Conservation (phyloP, 1,140 invertebrate species). For the Alviniconcha marisindica region DNA sequence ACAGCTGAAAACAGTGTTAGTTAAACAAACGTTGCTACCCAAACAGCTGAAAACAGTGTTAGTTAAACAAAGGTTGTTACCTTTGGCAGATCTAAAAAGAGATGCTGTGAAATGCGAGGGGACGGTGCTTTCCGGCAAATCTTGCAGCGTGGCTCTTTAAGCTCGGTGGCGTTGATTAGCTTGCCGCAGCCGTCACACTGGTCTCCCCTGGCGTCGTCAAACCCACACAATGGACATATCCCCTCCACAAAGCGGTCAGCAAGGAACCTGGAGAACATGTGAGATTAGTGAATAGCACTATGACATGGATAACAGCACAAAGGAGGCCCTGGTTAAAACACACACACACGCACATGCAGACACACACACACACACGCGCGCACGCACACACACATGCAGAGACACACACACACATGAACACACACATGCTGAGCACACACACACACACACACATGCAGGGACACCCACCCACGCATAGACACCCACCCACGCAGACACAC, state of each 20-base stretch:
- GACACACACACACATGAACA: no score
- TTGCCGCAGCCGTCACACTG: slow-evolving; percentile 99
- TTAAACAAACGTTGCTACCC: no score
- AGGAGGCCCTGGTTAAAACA: no score
- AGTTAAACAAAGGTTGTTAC: slow-evolving; percentile 77
- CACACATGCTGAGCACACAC: no score
- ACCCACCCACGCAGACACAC: no score
- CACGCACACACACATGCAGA: neutral
- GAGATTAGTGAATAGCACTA: neutral
- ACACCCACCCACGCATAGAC: no score
- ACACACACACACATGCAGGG: no score
- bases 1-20: no score
- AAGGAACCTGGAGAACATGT: slow-evolving; percentile 78
- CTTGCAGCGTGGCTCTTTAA: slow-evolving; percentile 94
- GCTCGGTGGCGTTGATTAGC: slow-evolving; percentile 95
- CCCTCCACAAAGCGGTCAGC: slow-evolving; percentile 96
- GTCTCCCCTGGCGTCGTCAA: slow-evolving; percentile 96
- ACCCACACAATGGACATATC: slow-evolving; percentile 95
- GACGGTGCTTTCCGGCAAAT: slow-evolving; percentile 87
- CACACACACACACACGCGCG: no score
- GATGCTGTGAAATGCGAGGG: slow-evolving; percentile 88
- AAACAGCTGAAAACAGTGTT: no score
- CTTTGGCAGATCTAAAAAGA: slow-evolving; percentile 96
- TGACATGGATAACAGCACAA: no score
- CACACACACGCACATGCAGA: no score